phyloP scores from a whole-genome alignment of 1,140 invertebrate genomes.

The Hyles vespertilio region DNA sequence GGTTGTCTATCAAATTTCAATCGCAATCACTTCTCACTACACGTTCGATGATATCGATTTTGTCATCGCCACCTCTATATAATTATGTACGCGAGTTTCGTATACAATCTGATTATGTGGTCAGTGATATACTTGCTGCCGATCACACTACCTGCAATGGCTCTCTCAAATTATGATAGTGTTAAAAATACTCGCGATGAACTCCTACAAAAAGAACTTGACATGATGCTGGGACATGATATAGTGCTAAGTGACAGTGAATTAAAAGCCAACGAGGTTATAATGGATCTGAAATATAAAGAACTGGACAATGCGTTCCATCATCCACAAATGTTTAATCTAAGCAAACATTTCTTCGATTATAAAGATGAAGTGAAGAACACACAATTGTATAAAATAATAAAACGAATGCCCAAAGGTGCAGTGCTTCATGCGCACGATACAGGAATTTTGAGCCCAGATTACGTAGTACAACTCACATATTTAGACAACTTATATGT shows the following conservation, averaged over 20 bases:
- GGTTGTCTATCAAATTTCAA: slow-evolving; percentile 2
- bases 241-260: slow-evolving; percentile 59
- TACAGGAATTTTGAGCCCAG: slow-evolving; percentile 78
- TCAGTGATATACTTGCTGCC: neutral
- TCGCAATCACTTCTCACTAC: neutral
- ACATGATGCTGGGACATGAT: neutral
- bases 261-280: slow-evolving; percentile 77
- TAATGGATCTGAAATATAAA: slow-evolving; percentile 80
- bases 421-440: slow-evolving; percentile 85
- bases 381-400: slow-evolving; percentile 82
- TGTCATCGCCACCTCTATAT: slow-evolving; percentile 3
- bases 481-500: slow-evolving; percentile 82
- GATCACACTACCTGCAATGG: neutral
- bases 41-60: neutral
- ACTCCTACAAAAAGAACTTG: neutral
- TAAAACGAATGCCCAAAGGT: slow-evolving; percentile 84
- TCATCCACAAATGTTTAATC: slow-evolving; percentile 77
- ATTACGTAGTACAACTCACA: slow-evolving; percentile 83
- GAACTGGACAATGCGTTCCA: slow-evolving; percentile 78
- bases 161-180: neutral
- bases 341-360: slow-evolving; percentile 81
- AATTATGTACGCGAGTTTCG: neutral
- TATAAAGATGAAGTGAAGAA: slow-evolving; percentile 78
- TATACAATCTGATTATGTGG: neutral
- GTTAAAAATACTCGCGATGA: slow-evolving; percentile 1